Evolutionary conservation across 2,888 invertebrate species (phyloP).

Genomic region (Anthoptus insignis): DNA sequence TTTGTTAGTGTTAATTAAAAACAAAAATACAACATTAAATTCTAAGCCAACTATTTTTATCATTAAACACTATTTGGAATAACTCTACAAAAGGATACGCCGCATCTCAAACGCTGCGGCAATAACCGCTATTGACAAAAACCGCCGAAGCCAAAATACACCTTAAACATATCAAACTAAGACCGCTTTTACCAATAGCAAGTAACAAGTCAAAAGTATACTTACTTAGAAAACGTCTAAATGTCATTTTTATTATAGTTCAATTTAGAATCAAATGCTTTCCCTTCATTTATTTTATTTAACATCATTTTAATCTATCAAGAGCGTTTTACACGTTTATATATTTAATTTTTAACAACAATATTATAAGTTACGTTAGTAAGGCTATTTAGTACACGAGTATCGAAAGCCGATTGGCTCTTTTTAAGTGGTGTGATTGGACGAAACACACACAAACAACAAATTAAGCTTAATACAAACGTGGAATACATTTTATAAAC

Average conservation of each 20-base stretch:
- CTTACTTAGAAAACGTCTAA: conserved; percentile 64
- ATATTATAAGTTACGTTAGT: conserved; percentile 79
- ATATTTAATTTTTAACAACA: conserved; percentile 61
- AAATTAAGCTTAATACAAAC: conserved; percentile 19
- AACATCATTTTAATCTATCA: conserved; percentile 77
- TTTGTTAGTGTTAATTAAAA: too few relatives aligned
- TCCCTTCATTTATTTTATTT: conserved; percentile 63
- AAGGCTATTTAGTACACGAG: conserved; percentile 83
- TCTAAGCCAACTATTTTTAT: background rate
- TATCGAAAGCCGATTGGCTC: conserved; percentile 59
- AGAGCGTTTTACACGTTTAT: conserved; percentile 69
- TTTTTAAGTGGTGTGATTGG: conserved; percentile 63
- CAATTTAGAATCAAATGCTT: conserved; percentile 86
- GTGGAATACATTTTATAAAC: conserved; percentile 11
- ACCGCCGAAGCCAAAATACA: conserved; percentile 23
- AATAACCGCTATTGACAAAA: conserved; percentile 28
- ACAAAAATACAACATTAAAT: too few relatives aligned
- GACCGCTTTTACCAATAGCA: conserved; percentile 48
- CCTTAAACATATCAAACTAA: conserved; percentile 13
- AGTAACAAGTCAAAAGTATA: conserved; percentile 46
- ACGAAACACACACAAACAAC: conserved; percentile 39
- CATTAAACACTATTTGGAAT: conserved; percentile 12
- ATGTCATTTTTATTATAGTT: conserved; percentile 83
- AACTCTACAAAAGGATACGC: conserved; percentile 5
- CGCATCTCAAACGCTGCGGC: conserved; percentile 9